phyloP scores from a whole-genome alignment of 2,797 vertebrate species.

The Poeciliopsis presidionis region DNA sequence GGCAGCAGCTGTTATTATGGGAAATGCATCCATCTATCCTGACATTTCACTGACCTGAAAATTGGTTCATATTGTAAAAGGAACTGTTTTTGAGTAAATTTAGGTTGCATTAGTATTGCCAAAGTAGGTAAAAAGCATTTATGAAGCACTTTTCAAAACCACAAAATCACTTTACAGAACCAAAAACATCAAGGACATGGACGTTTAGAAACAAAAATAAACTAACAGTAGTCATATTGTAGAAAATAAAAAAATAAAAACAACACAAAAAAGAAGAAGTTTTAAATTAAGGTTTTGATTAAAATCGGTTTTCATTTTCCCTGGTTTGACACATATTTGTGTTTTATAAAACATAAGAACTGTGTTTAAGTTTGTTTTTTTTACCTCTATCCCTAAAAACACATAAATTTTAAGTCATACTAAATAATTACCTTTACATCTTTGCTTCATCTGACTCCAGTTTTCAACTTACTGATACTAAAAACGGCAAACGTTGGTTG shows the following conservation, averaged over 20 bases:
- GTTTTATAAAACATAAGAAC: neutral
- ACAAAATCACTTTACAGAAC: neutral
- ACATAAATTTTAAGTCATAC: neutral
- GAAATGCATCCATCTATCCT: constrained; percentile 4
- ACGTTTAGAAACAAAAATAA: neutral
- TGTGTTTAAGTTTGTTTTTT: neutral
- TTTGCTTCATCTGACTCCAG: neutral
- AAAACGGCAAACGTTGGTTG: neutral
- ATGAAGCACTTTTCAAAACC: neutral
- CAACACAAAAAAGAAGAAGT: neutral
- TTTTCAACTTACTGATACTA: neutral
- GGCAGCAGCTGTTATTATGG: constrained; percentile 3
- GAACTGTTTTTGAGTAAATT: neutral
- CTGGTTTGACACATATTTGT: neutral
- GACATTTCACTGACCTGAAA: constrained; percentile 9
- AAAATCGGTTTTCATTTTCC: neutral
- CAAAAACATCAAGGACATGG: neutral
- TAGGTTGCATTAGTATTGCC: neutral
- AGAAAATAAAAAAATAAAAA: neutral
- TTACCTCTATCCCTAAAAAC: neutral
- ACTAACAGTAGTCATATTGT: neutral
- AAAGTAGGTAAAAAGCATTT: neutral
- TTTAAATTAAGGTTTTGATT: neutral
- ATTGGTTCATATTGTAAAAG: neutral
- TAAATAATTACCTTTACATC: neutral